A percentile compares a stretch with the other conserved stretches of the same genome.
Evolutionary conservation across 92 coral and sea anemone species (phyloP).

Genomic region (Epizoanthus illoricatus): DNA sequence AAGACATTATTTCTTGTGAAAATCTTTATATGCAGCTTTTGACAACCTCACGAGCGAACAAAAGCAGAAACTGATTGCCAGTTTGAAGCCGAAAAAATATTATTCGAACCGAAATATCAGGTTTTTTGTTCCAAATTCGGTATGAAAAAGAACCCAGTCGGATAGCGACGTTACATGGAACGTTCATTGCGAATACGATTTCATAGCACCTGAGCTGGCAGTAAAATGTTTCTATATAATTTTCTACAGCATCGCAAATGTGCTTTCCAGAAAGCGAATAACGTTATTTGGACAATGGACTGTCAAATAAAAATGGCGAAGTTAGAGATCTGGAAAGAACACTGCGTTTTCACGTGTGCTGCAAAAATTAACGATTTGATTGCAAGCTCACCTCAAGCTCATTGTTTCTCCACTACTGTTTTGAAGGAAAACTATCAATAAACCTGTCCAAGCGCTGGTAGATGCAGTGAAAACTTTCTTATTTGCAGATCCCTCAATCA

Average conservation of each 20-base stretch:
- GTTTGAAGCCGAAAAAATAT: too few relatives aligned
- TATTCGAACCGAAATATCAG: background rate
- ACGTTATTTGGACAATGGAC: background rate
- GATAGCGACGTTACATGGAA: background rate
- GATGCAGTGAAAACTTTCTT: background rate
- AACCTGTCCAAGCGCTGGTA: background rate
- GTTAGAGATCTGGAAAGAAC: background rate
- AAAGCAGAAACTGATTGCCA: background rate
- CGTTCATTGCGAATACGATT: background rate
- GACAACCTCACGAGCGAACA: background rate
- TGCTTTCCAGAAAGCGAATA: background rate
- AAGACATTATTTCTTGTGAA: background rate
- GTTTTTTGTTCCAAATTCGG: background rate
- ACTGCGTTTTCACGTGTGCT: too few relatives aligned
- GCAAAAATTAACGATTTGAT: background rate
- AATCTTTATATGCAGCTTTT: background rate
- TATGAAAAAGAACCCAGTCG: background rate
- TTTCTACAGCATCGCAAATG: background rate
- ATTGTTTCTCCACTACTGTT: background rate
- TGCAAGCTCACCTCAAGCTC: conserved; percentile 24
- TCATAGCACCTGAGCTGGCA: too few relatives aligned
- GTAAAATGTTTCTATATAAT: background rate
- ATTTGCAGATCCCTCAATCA: background rate
- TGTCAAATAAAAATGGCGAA: conserved; percentile 40
- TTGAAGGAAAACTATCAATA: background rate